Conservation (phyloP, 2,888 invertebrate species). For the Portevinia maculata region DNA sequence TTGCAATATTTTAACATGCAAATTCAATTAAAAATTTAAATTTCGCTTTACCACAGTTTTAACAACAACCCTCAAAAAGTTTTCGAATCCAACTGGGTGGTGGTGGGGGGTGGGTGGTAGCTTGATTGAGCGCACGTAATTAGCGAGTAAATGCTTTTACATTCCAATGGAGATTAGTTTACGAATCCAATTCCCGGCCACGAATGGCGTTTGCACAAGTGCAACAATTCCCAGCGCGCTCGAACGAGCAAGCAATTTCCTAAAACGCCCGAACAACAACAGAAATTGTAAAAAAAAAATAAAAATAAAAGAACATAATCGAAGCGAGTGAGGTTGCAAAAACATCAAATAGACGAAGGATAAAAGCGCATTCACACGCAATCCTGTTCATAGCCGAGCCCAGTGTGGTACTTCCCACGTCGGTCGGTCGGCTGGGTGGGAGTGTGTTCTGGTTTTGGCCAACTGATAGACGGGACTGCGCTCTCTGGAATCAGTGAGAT, state of each 20-base stretch:
- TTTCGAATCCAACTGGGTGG: slow-evolving; percentile 22
- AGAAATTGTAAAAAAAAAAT: slow-evolving; percentile 29
- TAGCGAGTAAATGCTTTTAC: slow-evolving; percentile 62
- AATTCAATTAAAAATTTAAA: slow-evolving; percentile 74
- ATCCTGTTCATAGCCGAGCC: slow-evolving; percentile 35
- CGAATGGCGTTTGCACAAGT: slow-evolving; percentile 80
- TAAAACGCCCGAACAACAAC: slow-evolving; percentile 65
- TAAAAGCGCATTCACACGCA: slow-evolving; percentile 73
- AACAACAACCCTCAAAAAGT: not conserved
- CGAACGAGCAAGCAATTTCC: slow-evolving; percentile 68
- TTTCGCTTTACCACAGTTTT: slow-evolving; percentile 34
- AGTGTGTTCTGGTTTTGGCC: not conserved
- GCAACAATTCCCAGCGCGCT: slow-evolving; percentile 79
- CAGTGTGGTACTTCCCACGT: slow-evolving; percentile 48
- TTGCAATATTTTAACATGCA: slow-evolving; percentile 62
- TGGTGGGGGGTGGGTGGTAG: slow-evolving; percentile 1
- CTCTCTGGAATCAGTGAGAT: slow-evolving; percentile 64
- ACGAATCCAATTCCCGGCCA: slow-evolving; percentile 70
- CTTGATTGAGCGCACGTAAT: slow-evolving; percentile 66
- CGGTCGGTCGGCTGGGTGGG: slow-evolving; percentile 1
- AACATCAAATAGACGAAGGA: slow-evolving; percentile 59
- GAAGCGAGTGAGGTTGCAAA: slow-evolving; percentile 9
- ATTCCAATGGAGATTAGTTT: slow-evolving; percentile 72
- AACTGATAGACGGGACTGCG: slow-evolving; percentile 23
- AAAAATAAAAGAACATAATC: not conserved